These are phyloP conservation scores for Lineus longissimus DNA, from an alignment of 1,140 invertebrate species.

Conservation along the genomic window DNA sequence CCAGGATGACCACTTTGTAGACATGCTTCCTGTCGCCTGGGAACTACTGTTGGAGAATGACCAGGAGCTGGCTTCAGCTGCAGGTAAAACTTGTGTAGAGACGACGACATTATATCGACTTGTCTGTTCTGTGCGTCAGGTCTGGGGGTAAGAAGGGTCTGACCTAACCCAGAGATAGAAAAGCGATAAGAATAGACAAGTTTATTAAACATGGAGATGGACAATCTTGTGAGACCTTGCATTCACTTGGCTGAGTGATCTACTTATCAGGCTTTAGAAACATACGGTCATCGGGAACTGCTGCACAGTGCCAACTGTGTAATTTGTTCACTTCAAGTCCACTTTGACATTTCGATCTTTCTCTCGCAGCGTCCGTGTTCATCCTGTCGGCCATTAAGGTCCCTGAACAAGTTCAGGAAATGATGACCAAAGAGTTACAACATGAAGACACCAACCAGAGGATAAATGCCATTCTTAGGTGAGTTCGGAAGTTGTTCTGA, in stretches of 20 bases:
- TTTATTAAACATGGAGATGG: no score
- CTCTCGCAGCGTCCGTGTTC: conserved; percentile 82
- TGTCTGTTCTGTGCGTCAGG: no score
- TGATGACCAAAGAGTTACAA: conserved; percentile 82
- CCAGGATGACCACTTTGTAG: conserved; percentile 79
- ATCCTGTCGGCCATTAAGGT: conserved; percentile 86
- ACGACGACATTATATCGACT: conserved; percentile 1
- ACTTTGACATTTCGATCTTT: conserved; percentile 52
- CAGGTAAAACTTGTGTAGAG: conserved; percentile 44
- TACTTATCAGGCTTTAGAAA: no score
- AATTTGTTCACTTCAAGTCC: no score
- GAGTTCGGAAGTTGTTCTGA: conserved; percentile 20
- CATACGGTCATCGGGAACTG: no score
- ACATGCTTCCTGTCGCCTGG: conserved; percentile 88
- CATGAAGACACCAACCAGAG: conserved; percentile 73
- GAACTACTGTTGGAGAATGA: conserved; percentile 80
- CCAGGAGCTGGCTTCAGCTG: conserved; percentile 57
- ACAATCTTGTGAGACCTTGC: no score
- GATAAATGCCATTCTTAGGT: conserved; percentile 78
- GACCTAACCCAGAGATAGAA: no score
- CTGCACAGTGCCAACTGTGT: no score
- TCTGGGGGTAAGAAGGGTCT: no score
- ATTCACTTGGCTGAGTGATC: no score
- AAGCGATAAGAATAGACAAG: no score
- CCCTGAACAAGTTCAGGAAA: conserved; percentile 77